phyloP scores from a whole-genome alignment of 2,113 vertebrate species.

The Urocynchramus pylzowi region DNA sequence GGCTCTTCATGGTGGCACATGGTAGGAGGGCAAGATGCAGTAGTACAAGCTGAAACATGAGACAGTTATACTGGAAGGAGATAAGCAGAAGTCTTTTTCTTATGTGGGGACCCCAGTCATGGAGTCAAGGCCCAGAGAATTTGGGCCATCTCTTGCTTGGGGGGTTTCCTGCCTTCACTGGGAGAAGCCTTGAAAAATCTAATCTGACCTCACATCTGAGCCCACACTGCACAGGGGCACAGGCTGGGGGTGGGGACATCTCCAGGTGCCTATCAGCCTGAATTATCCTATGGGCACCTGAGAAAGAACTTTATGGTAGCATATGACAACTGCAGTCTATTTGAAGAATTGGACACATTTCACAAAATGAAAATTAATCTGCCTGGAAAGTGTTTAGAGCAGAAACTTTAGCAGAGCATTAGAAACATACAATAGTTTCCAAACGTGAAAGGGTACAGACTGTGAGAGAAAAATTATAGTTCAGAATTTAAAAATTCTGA shows the following conservation, averaged over 20 bases:
- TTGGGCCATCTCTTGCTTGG: rapidly evolving
- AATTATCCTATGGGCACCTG: neutral
- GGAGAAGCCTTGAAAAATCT: neutral
- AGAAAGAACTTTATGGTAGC: neutral
- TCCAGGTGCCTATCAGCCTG: neutral
- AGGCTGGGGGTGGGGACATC: neutral
- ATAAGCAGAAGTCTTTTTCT: neutral
- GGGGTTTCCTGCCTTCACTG: rapidly evolving
- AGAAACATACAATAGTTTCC: neutral
- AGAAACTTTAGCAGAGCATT: neutral
- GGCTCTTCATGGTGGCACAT: rapidly evolving
- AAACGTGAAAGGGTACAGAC: neutral
- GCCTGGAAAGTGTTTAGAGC: neutral
- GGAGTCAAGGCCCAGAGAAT: neutral
- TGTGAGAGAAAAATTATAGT: neutral
- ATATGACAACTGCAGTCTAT: neutral
- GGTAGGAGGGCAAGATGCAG: neutral
- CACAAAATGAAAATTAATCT: neutral
- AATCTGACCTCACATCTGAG: neutral
- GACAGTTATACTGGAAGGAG: neutral
- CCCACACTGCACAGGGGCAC: neutral
- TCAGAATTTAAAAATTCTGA: neutral
- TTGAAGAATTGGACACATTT: neutral
- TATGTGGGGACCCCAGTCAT: rapidly evolving
- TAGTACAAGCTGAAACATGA: neutral